Percentiles rank a stretch among this genome's conserved stretches.
phyloP scores from a whole-genome alignment of 2,797 vertebrate species.

The Sciaenops ocellatus region DNA sequence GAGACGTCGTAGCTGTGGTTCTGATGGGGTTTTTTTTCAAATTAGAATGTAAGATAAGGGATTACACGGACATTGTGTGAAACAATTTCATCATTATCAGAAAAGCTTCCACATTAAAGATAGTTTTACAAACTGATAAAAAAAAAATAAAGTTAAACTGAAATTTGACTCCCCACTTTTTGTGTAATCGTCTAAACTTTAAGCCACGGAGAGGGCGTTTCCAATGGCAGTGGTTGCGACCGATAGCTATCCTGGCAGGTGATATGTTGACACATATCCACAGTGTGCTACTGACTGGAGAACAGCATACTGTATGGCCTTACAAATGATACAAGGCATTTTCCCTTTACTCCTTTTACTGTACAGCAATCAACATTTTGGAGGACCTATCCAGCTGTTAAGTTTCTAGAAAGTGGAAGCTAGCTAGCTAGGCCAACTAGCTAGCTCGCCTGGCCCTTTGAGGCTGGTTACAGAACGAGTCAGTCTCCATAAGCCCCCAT shows the following conservation, averaged over 20 bases:
- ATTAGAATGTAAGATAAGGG: conserved; percentile 9
- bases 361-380: neutral
- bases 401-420: neutral
- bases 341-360: neutral
- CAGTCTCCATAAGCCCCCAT: too few species aligned
- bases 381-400: neutral
- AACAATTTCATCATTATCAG: conserved; percentile 6
- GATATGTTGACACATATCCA: neutral
- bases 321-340: neutral
- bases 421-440: neutral
- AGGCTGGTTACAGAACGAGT: too few species aligned
- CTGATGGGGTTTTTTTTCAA: neutral
- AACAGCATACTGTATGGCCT: neutral
- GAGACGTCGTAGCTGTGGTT: neutral
- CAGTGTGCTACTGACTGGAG: neutral
- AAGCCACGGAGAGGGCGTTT: neutral
- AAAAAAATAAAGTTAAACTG: neutral
- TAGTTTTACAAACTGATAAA: neutral
- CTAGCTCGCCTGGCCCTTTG: neutral
- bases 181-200: neutral
- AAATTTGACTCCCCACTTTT: neutral
- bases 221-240: neutral
- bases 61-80: neutral
- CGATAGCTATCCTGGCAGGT: neutral
- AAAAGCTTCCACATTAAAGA: neutral